Evolutionary conservation across 2,888 invertebrate species (phyloP).

Genomic region (Boloria euphrosyne): DNA sequence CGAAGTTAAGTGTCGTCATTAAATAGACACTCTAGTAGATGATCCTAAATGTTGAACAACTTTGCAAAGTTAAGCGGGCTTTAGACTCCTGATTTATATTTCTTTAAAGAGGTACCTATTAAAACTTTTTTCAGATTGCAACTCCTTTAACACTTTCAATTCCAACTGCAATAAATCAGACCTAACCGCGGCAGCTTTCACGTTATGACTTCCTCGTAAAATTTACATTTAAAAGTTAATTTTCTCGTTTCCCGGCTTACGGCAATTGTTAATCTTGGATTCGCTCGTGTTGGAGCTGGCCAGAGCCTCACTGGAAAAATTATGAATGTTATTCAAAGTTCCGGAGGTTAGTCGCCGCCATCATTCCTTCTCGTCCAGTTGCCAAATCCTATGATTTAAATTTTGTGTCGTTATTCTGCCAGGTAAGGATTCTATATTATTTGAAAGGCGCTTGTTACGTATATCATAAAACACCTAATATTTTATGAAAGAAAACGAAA

Average conservation of each 20-base stretch:
- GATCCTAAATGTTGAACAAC: conserved; percentile 70
- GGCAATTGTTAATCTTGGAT: conserved; percentile 78
- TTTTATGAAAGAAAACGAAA: too few relatives aligned
- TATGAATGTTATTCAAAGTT: conserved; percentile 59
- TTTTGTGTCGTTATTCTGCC: not conserved
- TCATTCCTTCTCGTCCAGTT: conserved; percentile 8
- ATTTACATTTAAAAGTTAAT: conserved; percentile 82
- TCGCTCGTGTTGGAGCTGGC: conserved; percentile 54
- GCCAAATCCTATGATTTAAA: conserved; percentile 1
- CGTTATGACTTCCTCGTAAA: conserved; percentile 81
- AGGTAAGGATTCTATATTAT: not conserved
- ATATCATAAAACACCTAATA: too few relatives aligned
- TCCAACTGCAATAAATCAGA: conserved; percentile 78
- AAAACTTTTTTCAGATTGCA: conserved; percentile 82
- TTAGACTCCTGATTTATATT: conserved; percentile 77
- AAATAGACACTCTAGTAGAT: conserved; percentile 68
- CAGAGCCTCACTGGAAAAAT: conserved; percentile 53
- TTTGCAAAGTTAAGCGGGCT: conserved; percentile 68
- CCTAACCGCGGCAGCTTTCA: conserved; percentile 79
- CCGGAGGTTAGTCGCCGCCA: conserved; percentile 30
- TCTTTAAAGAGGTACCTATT: conserved; percentile 81
- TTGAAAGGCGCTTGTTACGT: not conserved
- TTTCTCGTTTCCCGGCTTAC: conserved; percentile 71
- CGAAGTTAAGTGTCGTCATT: conserved; percentile 66
- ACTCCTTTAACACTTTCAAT: conserved; percentile 81